These are phyloP conservation scores for Rhinolophus ferrumequinum DNA, from an alignment of 2,113 vertebrate species.

Conservation along the genomic window DNA sequence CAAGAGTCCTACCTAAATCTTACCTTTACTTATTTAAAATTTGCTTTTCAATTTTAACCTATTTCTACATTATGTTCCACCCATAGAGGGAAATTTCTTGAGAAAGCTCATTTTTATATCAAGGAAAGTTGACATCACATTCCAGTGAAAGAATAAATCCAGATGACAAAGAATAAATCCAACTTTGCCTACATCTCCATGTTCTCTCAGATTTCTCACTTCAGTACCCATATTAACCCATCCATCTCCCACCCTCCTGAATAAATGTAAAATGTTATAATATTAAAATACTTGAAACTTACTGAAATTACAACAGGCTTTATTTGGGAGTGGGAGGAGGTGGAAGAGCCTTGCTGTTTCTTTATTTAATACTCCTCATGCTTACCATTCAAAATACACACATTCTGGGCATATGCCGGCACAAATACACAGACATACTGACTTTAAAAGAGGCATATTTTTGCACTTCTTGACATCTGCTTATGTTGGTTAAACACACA, in stretches of 20 bases:
- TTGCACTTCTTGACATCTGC: constrained; percentile 78
- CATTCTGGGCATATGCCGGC: constrained; percentile 68
- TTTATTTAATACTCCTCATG: constrained; percentile 22
- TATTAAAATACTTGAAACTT: not conserved
- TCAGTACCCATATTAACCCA: not conserved
- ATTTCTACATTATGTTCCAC: not conserved
- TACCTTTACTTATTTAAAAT: not conserved
- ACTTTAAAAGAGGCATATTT: constrained; percentile 73
- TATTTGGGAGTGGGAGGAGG: not conserved
- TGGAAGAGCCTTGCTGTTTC: not conserved
- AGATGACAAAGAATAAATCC: too few relatives aligned
- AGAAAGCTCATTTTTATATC: not conserved
- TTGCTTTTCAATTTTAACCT: not conserved
- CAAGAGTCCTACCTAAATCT: not conserved
- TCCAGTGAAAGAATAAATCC: not conserved
- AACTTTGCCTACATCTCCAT: not conserved
- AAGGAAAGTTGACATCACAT: not conserved
- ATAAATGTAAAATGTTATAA: not conserved
- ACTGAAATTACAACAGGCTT: not conserved
- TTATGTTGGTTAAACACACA: constrained; percentile 74
- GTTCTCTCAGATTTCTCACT: not conserved
- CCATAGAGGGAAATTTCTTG: too few relatives aligned
- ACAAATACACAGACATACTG: constrained; percentile 67
- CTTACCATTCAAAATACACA: constrained; percentile 75
- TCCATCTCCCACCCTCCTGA: not conserved